These are phyloP conservation scores for Luscinia luscinia DNA, from an alignment of 2,797 vertebrate species.

Conservation along the genomic window DNA sequence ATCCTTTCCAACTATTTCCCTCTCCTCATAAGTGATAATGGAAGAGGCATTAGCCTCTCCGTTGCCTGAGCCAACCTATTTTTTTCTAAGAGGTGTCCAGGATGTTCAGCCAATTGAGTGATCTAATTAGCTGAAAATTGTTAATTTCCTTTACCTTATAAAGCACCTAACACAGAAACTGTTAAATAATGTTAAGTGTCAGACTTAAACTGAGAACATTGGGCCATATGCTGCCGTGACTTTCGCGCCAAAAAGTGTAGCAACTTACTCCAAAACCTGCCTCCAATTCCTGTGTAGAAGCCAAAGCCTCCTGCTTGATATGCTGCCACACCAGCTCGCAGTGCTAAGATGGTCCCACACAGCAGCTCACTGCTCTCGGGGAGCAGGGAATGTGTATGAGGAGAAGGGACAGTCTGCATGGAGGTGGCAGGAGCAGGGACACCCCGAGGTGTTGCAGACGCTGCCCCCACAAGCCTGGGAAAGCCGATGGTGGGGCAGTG, in stretches of 20 bases:
- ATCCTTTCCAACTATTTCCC: constrained; percentile 64
- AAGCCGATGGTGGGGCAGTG: fast-evolving
- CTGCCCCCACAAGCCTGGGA: not conserved
- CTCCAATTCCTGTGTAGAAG: constrained; percentile 66
- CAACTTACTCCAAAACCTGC: constrained; percentile 74
- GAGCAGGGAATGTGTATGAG: not conserved
- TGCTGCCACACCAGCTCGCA: constrained; percentile 52
- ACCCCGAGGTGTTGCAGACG: fast-evolving
- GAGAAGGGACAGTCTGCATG: not conserved
- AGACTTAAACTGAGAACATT: constrained; percentile 75
- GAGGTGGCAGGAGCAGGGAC: not conserved
- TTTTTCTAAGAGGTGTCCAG: constrained; percentile 68
- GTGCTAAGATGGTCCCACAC: constrained; percentile 22
- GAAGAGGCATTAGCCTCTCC: constrained; percentile 70
- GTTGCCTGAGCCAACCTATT: constrained; percentile 40
- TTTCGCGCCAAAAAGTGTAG: constrained; percentile 68
- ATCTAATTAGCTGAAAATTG: constrained; percentile 75
- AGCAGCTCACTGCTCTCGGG: not conserved
- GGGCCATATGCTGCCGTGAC: constrained; percentile 68
- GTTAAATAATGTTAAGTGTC: constrained; percentile 77
- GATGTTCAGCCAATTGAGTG: constrained; percentile 75
- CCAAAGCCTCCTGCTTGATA: constrained; percentile 74
- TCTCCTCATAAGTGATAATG: constrained; percentile 67
- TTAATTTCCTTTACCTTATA: constrained; percentile 76
- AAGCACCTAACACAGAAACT: constrained; percentile 75